These are phyloP conservation scores for Osedax fenrisi DNA, from an alignment of 2,888 invertebrate species.

Conservation along the genomic window DNA sequence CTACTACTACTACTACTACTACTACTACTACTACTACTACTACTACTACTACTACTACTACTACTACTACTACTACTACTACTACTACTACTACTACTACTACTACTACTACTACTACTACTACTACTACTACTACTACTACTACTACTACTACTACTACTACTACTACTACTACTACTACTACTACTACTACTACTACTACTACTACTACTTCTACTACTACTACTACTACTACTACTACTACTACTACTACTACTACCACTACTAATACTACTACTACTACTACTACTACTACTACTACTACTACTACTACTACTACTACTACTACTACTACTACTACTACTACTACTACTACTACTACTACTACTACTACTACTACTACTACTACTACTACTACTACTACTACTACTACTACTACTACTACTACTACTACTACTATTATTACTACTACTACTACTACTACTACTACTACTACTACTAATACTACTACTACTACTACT, in stretches of 20 bases:
- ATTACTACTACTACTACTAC: too few relatives aligned
- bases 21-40: not conserved
- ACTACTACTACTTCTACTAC: conserved; percentile 6
- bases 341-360: conserved; percentile 2
- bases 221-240: conserved; percentile 1
- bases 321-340: not conserved
- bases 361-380: conserved; percentile 2
- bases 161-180: not conserved
- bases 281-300: not conserved
- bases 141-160: conserved; percentile 4
- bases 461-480: too few relatives aligned
- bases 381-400: conserved; percentile 2
- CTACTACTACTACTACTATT: too few relatives aligned
- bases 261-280: too few relatives aligned
- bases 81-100: not conserved
- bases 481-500: too few relatives aligned
- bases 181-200: conserved; percentile 10
- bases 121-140: conserved; percentile 7
- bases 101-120: conserved; percentile 2
- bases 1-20: not conserved
- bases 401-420: too few relatives aligned
- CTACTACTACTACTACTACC: not conserved
- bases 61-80: conserved; percentile 2
- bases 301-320: not conserved
- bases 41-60: not conserved